Base-by-base conservation (phyloP, 2,888 invertebrate species). In the Pegoplata infirma region DNA sequence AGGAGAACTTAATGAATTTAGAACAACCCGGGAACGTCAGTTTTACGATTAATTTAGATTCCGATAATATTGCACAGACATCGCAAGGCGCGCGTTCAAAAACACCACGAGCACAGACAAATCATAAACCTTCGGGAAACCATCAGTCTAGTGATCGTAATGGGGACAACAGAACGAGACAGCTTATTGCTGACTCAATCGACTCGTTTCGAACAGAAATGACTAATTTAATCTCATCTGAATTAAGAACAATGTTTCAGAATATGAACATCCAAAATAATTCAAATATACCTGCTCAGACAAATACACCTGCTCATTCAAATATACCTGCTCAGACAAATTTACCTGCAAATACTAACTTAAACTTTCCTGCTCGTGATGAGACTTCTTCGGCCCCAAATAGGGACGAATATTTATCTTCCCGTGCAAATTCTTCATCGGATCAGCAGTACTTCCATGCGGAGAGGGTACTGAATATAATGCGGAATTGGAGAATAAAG, bases 401-500 rank as follows among this genome's bases (percentile, higher is more conserved):
- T 51, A n/a, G 6, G 12, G 5, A n/a, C n/a, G n/a, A n/a, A n/a
- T n/a, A n/a, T n/a, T n/a, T n/a, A n/a, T n/a, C n/a, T n/a, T n/a
- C n/a, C n/a, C n/a, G n/a, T n/a, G n/a, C n/a, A n/a, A n/a, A n/a
- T n/a, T n/a, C n/a, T n/a, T n/a, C n/a, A n/a, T n/a, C n/a, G n/a
- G 46, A 46, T 46, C n/a, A n/a, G n/a, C n/a, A n/a, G n/a, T n/a
- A n/a, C n/a, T n/a, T n/a, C n/a, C n/a, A n/a, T 1, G 12, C 59
- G 7, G 75, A 76, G 28, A 56, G 28, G 23, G 40, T 64, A 47
- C 14, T 64, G 4, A 58, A 44, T 49, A 56, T 58, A 7, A 76
- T 76, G 40, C 28, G 63, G 3, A 67, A 75, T 59, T 63, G 75
- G 75, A 7, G 25, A n/a, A 16, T 59, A 2, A 36, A 25, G 3